Evolutionary conservation across 2,797 vertebrate genomes (phyloP).

Genomic region (Chromis chromis): DNA sequence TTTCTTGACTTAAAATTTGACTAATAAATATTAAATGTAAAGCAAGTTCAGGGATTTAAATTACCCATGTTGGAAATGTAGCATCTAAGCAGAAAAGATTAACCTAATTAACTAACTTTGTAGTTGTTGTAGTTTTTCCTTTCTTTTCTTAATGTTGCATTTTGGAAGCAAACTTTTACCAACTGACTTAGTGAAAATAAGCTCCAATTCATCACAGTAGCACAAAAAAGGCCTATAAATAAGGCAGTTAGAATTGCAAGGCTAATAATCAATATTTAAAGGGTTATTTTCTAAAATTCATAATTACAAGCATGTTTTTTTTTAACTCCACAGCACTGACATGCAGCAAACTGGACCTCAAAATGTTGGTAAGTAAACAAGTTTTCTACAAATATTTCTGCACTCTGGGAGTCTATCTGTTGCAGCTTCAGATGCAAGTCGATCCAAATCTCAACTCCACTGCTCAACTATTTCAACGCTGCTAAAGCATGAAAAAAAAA

Average conservation of each 20-base stretch:
- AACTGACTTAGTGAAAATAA: not conserved
- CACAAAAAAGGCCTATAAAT: not conserved
- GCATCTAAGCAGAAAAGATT: not conserved
- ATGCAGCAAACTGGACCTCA: not conserved
- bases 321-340: slow-evolving; percentile 1
- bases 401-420: slow-evolving; percentile 23
- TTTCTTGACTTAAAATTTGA: not conserved
- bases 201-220: not conserved
- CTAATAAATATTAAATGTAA: not conserved
- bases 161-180: slow-evolving; percentile 10
- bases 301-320: slow-evolving; percentile 8
- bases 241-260: not conserved
- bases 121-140: not conserved
- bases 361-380: slow-evolving; percentile 22
- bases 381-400: slow-evolving; percentile 4
- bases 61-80: not conserved
- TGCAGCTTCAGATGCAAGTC: slow-evolving; percentile 40
- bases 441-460: slow-evolving; percentile 43
- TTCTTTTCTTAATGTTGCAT: not conserved
- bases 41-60: not conserved
- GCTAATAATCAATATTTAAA: not conserved
- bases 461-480: slow-evolving; percentile 53
- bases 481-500: slow-evolving; percentile 27
- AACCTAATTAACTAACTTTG: not conserved
- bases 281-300: not conserved